phyloP scores from a whole-genome alignment of 2,113 vertebrate species.

The Diphyllodes magnificus region DNA sequence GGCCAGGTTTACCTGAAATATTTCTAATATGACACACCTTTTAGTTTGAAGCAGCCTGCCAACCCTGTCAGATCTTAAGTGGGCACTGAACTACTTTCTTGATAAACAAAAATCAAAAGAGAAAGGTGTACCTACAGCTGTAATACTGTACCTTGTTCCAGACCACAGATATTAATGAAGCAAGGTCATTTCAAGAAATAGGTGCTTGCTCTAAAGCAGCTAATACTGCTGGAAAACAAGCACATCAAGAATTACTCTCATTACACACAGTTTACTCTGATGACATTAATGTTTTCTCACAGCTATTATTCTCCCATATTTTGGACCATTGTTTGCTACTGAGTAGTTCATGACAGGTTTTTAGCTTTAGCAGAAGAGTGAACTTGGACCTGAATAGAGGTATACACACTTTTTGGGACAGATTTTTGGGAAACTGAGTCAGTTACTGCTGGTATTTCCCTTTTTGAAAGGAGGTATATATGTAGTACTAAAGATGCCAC shows the following conservation, averaged over 20 bases:
- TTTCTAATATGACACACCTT: background rate
- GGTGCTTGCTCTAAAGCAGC: background rate
- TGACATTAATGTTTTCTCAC: background rate
- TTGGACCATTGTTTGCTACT: background rate
- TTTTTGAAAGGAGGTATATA: background rate
- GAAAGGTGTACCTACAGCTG: background rate
- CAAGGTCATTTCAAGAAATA: background rate
- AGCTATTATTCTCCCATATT: background rate
- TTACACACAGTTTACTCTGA: background rate
- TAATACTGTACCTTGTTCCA: background rate
- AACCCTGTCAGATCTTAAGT: background rate
- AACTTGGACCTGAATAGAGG: background rate
- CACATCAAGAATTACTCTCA: background rate
- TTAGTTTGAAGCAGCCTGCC: background rate
- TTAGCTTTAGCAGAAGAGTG: background rate
- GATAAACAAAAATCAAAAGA: background rate
- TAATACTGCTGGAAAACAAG: background rate
- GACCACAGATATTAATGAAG: background rate
- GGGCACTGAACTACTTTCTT: background rate
- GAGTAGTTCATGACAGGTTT: background rate
- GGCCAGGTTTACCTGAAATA: background rate
- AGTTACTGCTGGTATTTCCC: background rate
- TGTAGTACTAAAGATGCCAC: background rate
- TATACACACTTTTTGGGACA: background rate
- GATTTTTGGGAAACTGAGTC: background rate